Percentiles rank a stretch among this genome's conserved stretches.
These are phyloP conservation scores for Ectropis crepuscularia DNA, from an alignment of 2,888 invertebrate species.

Conservation along the genomic window DNA sequence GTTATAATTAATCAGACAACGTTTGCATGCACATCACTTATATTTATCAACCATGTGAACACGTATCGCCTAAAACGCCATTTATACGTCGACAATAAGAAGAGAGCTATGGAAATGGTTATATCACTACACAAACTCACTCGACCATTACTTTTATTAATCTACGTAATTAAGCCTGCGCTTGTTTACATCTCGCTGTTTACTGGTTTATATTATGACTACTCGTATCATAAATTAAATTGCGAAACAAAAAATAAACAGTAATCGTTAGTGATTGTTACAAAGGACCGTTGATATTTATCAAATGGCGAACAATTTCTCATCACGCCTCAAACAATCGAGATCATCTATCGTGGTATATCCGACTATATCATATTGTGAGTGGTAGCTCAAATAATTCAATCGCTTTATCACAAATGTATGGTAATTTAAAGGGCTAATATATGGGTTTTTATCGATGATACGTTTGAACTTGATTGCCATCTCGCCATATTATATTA, in stretches of 20 bases:
- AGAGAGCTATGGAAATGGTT: constrained; percentile 14
- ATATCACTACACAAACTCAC: constrained; percentile 17
- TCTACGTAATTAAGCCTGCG: constrained; percentile 24
- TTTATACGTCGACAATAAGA: too few species aligned
- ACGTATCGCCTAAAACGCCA: too few species aligned
- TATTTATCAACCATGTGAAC: too few species aligned
- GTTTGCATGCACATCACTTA: too few species aligned
- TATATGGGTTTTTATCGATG: too few species aligned
- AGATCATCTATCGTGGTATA: constrained; percentile 52
- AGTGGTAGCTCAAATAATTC: too few species aligned
- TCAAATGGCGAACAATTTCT: constrained; percentile 32
- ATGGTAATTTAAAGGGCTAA: too few species aligned
- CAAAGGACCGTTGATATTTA: constrained; percentile 39
- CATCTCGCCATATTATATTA: too few species aligned
- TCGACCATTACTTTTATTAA: constrained; percentile 21
- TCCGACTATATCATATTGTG: constrained; percentile 26
- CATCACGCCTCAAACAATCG: constrained; percentile 48
- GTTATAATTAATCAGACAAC: not conserved
- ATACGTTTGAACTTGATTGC: too few species aligned
- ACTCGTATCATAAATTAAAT: constrained; percentile 29
- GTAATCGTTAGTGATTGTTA: constrained; percentile 16
- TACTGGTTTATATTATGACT: constrained; percentile 26
- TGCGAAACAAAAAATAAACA: constrained; percentile 29
- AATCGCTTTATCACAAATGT: too few species aligned
- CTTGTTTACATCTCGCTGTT: constrained; percentile 25